Base-by-base conservation (phyloP, 1,140 invertebrate species). In the Bombus consobrinus region DNA sequence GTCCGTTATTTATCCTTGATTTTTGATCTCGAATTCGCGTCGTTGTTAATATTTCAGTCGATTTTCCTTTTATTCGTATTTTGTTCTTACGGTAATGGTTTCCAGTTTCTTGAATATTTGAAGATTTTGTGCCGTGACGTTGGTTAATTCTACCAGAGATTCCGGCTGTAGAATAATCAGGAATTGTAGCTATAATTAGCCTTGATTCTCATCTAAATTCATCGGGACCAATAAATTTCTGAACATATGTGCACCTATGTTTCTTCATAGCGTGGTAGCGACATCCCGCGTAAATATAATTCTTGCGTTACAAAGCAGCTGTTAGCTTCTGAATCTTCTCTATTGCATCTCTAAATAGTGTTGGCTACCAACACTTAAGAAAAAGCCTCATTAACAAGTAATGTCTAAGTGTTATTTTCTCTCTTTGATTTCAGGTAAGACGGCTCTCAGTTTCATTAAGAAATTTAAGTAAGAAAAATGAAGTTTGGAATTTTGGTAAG, bases 401-500 rank as follows among this genome's bases (percentile, higher is more conserved):
- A 32, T 4, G 4, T 53, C 37, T 57, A 57, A 84, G 12, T 22
- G 12, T 1, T 37, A 4, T 32, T 68, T 74, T 74, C 34, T 43
- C 15, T 47, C 10, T 47, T 75, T 37, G 81, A 34, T 85, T 85
- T 41, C 78, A 85, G 78, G 83, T 85, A 81, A 81, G 78, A 34
- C 2, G 13, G 28, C 5, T 13, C 22, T 62, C 59, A 13, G 22
- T 62, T 62, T 72, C 18, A 22, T 28, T n/a, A 25, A 9, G 9
- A 62, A 2, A 41, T 25, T 12, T 28, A 28, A 2, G 4, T 12
- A 41, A 3, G 18, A 25, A 6, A 62, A 10, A 6, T 10, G 3
- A 25, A 13, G 3, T 28, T n/a, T 5, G 4, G 25, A 34, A 57
- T 64, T 62, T 12, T 13, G 83, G 78, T 74, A 78, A 74, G 83